Base-by-base conservation (phyloP, 2,888 invertebrate species). In the Lithophane ornitopus region DNA sequence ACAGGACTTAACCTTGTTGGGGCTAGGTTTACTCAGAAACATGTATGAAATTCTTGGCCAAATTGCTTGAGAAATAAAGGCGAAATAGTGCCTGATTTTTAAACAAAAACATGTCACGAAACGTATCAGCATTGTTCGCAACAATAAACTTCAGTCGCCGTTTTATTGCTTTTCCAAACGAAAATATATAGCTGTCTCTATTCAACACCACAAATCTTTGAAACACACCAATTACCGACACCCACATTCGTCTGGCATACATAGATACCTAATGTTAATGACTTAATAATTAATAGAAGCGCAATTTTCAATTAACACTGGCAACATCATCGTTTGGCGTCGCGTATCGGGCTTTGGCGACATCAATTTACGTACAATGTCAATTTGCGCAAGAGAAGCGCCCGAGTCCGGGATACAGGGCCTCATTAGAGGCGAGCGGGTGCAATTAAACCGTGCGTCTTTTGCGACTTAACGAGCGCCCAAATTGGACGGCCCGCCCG, bases 391-490 rank as follows among this genome's bases (percentile, higher is more conserved):
- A 91, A 85, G 92, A 94, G 93, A 92, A 92, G 89, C 92, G 91
- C 90, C 89, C 90, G 90, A 90, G 91, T 90, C 91, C 89, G 91
- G 92, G 93, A 93, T 94, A 93, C 94, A 92, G 93, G 90, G 93
- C 93, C 95, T 96, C 96, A 95, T 96, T 96, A 96, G 95, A 92
- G 94, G 93, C 93, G 93, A 92, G 94, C 94, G 94, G 95, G 94
- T 93, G 95, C 96, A 96, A 96, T 96, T 96, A 96, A 95, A 95
- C 91, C 92, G 93, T 91, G 93, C 95, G 95, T 96, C 95, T 96
- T 95, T 95, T 95, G 94, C 94, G 93, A 94, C 90, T 93, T 96
- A 96, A 96, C 95, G 95, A 96, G 95, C 94, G 90, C 88, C 94
- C 93, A 95, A 96, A 96, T 96, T 95, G 95, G 94, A 94, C 91